Evolutionary conservation across 2,888 invertebrate genomes (phyloP).

Genomic region (Gordius sp.): DNA sequence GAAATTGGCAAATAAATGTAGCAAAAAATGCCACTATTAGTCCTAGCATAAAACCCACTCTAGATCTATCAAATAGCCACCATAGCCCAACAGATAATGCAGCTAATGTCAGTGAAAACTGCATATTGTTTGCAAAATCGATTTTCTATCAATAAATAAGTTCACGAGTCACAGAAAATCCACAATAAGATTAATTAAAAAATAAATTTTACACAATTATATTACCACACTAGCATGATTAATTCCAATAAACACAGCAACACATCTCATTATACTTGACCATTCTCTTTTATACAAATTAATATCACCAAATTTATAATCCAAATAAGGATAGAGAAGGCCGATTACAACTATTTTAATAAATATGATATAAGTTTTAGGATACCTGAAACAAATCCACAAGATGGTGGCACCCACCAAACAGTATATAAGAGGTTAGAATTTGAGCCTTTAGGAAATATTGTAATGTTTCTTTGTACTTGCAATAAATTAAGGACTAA

Average conservation of each 20-base stretch:
- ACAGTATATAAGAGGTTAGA: conserved; percentile 3
- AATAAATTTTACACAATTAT: conserved; percentile 21
- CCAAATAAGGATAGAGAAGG: neutral
- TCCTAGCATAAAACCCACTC: conserved; percentile 30
- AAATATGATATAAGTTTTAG: too few relatives aligned
- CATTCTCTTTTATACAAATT: conserved; percentile 27
- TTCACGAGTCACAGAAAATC: conserved; percentile 18
- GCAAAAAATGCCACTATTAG: conserved; percentile 29
- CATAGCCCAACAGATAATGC: conserved; percentile 31
- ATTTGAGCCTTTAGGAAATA: conserved; percentile 12
- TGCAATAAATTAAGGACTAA: neutral
- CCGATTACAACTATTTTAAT: neutral
- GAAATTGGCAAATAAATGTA: conserved; percentile 29
- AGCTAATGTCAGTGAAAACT: conserved; percentile 29
- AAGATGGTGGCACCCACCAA: conserved; percentile 13
- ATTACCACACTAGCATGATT: conserved; percentile 32
- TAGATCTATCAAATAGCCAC: conserved; percentile 31
- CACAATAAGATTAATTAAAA: neutral
- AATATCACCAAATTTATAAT: neutral
- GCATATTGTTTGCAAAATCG: conserved; percentile 30
- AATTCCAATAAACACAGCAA: conserved; percentile 31
- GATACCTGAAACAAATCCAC: conserved; percentile 8
- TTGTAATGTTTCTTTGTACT: conserved; percentile 9
- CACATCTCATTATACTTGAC: conserved; percentile 31
- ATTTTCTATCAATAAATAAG: conserved; percentile 26